Base-by-base conservation (phyloP, 1,140 invertebrate species). In the Charaxes varanes region DNA sequence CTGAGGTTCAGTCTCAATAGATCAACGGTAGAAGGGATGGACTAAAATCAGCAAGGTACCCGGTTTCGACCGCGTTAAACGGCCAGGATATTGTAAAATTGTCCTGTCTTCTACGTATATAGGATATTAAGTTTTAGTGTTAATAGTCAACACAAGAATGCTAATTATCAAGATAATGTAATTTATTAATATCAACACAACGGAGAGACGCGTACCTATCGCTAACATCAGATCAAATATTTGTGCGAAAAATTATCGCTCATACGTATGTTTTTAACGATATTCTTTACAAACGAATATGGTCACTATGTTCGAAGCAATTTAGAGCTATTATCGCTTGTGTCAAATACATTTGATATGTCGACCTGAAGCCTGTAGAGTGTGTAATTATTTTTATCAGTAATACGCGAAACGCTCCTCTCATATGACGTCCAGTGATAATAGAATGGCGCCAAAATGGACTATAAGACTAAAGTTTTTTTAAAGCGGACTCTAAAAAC, bases 331-430 rank as follows among this genome's bases (percentile, higher is more conserved):
- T 22, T 28, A 40, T 32, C 6, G 7, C 12, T 4, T 24, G 21
- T 14, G 7, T 24, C n/a, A n/a, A n/a, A 14, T 10, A 21, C 12
- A 14, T 8, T 31, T 5, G 3, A 18, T 23, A 24, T 47, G 31
- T 17, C 21, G 18, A 41, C 31, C 2, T 4, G 3, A 11, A 19
- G 1, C 5, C 7, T 1, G 10, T 38, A 17, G n/a, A n/a, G n/a
- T n/a, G n/a, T 22, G 28, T 44, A 32, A 31, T 11, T 12, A 15
- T 23, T 33, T 15, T 63, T 64, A 67, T 70, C 66, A 69, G 60
- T 64, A 7, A 36, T 21, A 11, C 12, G 12, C n/a, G 27, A 53
- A 48, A 57, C 46, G 44, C 47, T 17, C 18, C 6, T 16, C 11
- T 30, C 12, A 40, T 14, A 18, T 19, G 46, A 57, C 46, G 49